phyloP scores from a whole-genome alignment of 2,888 invertebrate genomes.

The Seira sanloemensis region DNA sequence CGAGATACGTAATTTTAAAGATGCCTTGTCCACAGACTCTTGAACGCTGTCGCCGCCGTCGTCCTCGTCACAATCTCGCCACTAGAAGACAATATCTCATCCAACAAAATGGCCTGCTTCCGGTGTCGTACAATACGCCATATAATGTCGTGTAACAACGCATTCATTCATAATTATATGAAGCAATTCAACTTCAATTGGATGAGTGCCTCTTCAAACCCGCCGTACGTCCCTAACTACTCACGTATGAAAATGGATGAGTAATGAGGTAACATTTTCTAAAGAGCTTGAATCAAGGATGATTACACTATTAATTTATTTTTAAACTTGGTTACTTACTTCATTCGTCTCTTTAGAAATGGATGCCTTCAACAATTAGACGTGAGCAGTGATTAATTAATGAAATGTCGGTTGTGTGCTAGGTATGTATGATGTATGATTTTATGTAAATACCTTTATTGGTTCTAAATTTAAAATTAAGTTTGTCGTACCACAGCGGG shows the following conservation, averaged over 20 bases:
- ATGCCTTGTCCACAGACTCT: not conserved
- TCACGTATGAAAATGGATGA: no score
- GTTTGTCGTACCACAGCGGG: no score
- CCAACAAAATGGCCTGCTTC: constrained; percentile 36
- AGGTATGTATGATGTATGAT: not conserved
- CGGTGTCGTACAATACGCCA: not conserved
- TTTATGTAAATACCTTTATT: not conserved
- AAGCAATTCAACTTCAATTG: not conserved
- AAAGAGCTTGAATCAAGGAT: not conserved
- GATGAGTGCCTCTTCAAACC: not conserved
- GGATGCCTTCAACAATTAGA: not conserved
- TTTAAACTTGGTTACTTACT: no score
- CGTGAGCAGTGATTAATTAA: not conserved
- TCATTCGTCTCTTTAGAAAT: not conserved
- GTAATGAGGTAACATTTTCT: not conserved
- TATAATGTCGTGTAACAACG: not conserved
- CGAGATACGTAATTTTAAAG: constrained; percentile 32
- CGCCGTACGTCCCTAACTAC: not conserved
- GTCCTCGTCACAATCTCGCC: not conserved
- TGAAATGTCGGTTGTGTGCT: not conserved
- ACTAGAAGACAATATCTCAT: not conserved
- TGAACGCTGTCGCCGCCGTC: constrained; percentile 13
- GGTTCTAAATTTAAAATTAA: no score
- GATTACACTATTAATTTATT: no score
- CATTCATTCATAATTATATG: constrained; percentile 1